These are phyloP conservation scores for Aspidiotus destructor DNA, from an alignment of 2,888 invertebrate genomes.

Conservation along the genomic window DNA sequence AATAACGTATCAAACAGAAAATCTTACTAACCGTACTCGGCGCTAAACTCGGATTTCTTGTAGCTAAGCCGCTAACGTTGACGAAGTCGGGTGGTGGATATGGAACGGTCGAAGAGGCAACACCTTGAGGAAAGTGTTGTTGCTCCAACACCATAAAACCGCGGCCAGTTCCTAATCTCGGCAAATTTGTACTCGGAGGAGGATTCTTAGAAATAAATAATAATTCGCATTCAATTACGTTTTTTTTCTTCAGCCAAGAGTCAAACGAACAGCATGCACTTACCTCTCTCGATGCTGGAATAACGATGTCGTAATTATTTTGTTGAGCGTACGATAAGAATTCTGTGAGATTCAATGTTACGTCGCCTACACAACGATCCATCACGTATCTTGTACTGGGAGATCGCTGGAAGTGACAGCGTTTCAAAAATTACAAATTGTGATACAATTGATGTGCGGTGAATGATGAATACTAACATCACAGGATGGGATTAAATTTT, in stretches of 20 bases:
- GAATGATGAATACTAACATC: too few relatives aligned
- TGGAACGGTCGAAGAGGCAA: conserved; percentile 3
- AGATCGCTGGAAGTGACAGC: not conserved
- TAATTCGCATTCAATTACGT: not conserved
- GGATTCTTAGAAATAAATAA: conserved; percentile 1
- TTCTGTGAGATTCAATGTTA: conserved; percentile 22
- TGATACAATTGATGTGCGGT: too few relatives aligned
- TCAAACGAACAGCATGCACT: not conserved
- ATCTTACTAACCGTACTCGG: conserved; percentile 17
- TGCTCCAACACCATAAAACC: conserved; percentile 24
- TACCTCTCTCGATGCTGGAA: conserved; percentile 17
- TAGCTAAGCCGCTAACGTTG: conserved; percentile 3
- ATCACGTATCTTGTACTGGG: not conserved
- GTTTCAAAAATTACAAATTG: too few relatives aligned
- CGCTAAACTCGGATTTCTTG: conserved; percentile 17
- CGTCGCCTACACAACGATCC: conserved; percentile 9
- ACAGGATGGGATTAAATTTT: too few relatives aligned
- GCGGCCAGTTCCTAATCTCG: conserved; percentile 12
- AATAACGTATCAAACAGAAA: not conserved
- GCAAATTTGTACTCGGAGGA: conserved; percentile 11
- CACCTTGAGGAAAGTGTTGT: conserved; percentile 17
- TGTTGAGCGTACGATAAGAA: conserved; percentile 20
- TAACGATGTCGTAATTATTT: conserved; percentile 27
- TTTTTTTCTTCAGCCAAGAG: too few relatives aligned
- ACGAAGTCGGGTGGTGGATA: conserved; percentile 20